Conservation (phyloP, 92 coral and sea anemone species). For the Palythoa grandiflora region DNA sequence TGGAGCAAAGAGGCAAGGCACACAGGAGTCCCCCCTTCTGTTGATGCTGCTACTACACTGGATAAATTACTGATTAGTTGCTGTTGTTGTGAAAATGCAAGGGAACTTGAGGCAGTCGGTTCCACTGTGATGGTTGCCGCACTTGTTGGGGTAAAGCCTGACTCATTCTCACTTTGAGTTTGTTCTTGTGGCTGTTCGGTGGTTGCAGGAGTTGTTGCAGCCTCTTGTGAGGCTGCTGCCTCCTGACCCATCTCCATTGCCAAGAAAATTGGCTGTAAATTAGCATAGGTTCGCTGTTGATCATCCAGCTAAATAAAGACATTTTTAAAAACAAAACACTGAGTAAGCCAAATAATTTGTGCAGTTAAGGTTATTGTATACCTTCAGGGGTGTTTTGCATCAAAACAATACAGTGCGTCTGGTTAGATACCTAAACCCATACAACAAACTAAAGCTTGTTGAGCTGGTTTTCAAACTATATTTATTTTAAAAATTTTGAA, state of each 20-base stretch:
- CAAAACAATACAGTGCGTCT: too few species aligned
- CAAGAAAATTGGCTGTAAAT: conserved; percentile 95
- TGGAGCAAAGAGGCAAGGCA: conserved; percentile 95
- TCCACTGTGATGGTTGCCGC: conserved; percentile 64
- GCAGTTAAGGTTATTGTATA: too few species aligned
- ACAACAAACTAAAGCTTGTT: too few species aligned
- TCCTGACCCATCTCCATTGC: conserved; percentile 99
- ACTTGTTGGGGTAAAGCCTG: conserved; percentile 54
- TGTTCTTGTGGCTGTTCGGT: conserved; percentile 59
- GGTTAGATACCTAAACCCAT: too few species aligned
- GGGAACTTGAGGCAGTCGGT: conserved; percentile 51
- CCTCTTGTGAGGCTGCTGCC: conserved; percentile 61
- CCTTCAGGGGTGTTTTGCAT: too few species aligned
- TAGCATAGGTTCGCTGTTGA: conserved; percentile 96
- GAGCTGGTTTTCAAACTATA: too few species aligned
- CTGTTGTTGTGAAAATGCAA: conserved; percentile 66
- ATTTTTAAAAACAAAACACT: neutral
- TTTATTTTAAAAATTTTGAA: too few species aligned
- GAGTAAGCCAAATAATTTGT: too few species aligned
- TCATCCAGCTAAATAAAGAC: conserved; percentile 58
- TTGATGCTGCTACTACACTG: conserved; percentile 66
- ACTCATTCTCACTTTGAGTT: conserved; percentile 48
- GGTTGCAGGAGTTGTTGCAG: conserved; percentile 39
- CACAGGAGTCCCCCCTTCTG: conserved; percentile 80
- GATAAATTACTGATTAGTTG: conserved; percentile 77